phyloP scores from a whole-genome alignment of 2,888 invertebrate species.

The Philhelius pedissequus region DNA sequence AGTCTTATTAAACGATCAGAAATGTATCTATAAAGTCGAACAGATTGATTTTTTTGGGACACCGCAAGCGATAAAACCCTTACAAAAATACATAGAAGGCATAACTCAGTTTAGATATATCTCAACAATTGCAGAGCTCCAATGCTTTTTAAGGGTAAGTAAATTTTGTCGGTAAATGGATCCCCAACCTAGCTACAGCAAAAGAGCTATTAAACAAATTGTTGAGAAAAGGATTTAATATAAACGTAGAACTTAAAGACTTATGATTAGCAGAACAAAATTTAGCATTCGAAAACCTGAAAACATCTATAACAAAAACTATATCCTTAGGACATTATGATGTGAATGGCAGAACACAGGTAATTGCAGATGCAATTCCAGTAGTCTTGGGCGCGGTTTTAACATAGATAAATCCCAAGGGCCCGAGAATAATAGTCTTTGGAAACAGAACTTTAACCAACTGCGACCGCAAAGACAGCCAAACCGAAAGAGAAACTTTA shows the following conservation, averaged over 20 bases:
- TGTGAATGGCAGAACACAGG: neutral
- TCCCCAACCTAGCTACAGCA: neutral
- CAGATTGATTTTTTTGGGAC: conserved; percentile 69
- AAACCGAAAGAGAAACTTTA: conserved; percentile 65
- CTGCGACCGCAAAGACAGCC: too few species aligned
- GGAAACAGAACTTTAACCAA: too few species aligned
- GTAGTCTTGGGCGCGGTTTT: conserved; percentile 8
- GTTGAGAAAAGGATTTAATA: neutral
- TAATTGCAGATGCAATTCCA: conserved; percentile 17
- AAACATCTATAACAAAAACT: neutral
- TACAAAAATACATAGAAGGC: conserved; percentile 6
- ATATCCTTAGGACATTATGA: conserved; percentile 10
- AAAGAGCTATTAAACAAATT: neutral
- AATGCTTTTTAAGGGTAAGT: conserved; percentile 4
- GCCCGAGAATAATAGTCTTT: conserved; percentile 73
- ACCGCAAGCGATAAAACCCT: neutral
- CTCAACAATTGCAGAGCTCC: neutral
- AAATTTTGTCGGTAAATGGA: conserved; percentile 9
- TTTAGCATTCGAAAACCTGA: neutral
- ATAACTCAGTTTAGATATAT: neutral
- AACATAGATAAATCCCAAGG: neutral
- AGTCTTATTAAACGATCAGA: neutral
- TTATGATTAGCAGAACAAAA: neutral
- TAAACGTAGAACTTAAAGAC: neutral
- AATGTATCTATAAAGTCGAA: neutral